Base-by-base conservation (phyloP, 1,140 invertebrate genomes). In the Drosophila leontia region DNA sequence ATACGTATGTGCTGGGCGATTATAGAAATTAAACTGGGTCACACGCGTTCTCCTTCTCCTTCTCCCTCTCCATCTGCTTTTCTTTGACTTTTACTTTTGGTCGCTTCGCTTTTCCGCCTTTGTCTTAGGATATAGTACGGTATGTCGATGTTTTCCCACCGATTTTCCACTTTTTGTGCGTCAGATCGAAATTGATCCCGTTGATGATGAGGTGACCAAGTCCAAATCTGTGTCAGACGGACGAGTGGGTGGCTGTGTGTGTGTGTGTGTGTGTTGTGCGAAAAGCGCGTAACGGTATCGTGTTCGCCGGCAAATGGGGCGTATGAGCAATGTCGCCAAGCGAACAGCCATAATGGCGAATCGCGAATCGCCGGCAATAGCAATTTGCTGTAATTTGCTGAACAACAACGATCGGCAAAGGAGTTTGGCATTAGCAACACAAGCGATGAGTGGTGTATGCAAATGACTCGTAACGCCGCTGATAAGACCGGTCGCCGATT, bases 21-120 rank as follows among this genome's bases (percentile, higher is more conserved):
- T 67, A 67, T 63, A 76, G 74, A 67, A 47, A 76, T 44, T 35
- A 78, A 87, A 90, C 47, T 88, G 74, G 84, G 84, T 88, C 84
- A 88, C 84, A 75, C 84, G 69, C 60, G 80, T 80, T 37, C 60
- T 39, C 17, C 62, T 41, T 23, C 35, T 34, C 12, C 19, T 26
- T 23, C 8, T 59, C 15, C 39, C 26, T 29, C 23, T 23, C 23
- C 23, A 23, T 32, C 4, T 70, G 15, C 51, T 67, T 13, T 7
- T 50, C 26, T 67, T 50, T 34, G 44, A 34, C 37, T 37, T 23
- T 71, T 48, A 35, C 15, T 51, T 71, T 56, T 42, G 34, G 34
- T 35, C 9, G 34, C 17, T 41, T 19, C 12, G 11, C 11, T 35
- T 42, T 15, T 7, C 8, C 41, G 26, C 57, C 48, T 15, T 41